These are phyloP conservation scores for Ephestia elutella DNA, from an alignment of 1,140 invertebrate species.

Conservation along the genomic window DNA sequence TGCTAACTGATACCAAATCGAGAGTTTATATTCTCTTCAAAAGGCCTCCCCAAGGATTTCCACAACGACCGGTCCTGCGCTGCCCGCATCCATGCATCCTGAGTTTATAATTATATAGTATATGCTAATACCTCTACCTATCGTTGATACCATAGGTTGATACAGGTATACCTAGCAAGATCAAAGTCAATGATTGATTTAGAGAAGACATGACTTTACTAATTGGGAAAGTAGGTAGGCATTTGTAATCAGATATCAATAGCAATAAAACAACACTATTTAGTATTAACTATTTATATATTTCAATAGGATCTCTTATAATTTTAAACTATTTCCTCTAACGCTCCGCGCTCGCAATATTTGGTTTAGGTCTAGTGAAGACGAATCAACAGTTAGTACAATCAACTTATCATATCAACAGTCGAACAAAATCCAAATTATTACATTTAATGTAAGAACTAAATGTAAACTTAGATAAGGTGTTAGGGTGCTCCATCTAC, in stretches of 20 bases:
- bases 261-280: conserved; percentile 64
- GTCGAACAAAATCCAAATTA: conserved; percentile 63
- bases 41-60: too few species aligned
- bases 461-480: conserved; percentile 68
- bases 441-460: conserved; percentile 62
- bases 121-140: too few species aligned
- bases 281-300: conserved; percentile 72
- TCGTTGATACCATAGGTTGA: too few species aligned
- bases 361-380: conserved; percentile 70
- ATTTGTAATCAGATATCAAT: neutral
- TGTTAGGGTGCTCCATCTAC: conserved; percentile 45
- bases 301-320: conserved; percentile 72
- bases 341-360: conserved; percentile 69
- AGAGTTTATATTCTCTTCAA: too few species aligned
- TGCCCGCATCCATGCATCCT: too few species aligned
- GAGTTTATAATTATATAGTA: too few species aligned
- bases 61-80: too few species aligned
- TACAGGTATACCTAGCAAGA: too few species aligned
- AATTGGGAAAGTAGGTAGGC: neutral
- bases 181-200: too few species aligned
- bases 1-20: too few species aligned
- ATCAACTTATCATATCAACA: conserved; percentile 58
- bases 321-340: conserved; percentile 65
- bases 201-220: too few species aligned
- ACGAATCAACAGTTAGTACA: conserved; percentile 69